Conservation (phyloP, 1,140 invertebrate genomes). For the Trachymyrmex septentrionalis region DNA sequence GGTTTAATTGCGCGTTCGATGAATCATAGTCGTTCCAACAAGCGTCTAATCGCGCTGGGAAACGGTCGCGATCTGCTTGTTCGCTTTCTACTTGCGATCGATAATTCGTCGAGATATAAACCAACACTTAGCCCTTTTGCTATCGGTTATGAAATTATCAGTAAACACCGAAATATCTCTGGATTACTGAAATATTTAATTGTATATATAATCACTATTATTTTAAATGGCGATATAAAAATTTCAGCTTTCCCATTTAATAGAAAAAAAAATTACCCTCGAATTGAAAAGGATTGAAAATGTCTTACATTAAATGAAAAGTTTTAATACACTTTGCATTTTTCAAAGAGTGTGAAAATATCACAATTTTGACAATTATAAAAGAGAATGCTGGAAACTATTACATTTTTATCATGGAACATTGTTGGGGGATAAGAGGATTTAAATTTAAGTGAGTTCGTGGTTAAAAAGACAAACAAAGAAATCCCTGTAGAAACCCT, state of each 20-base stretch:
- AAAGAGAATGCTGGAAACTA: not conserved
- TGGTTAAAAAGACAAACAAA: slow-evolving; percentile 69
- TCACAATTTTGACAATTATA: slow-evolving; percentile 1
- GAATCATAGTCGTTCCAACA: slow-evolving; percentile 48
- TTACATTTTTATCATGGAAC: slow-evolving; percentile 10
- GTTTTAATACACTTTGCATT: slow-evolving; percentile 7
- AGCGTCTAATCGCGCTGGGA: slow-evolving; percentile 61
- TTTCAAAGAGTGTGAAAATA: not conserved
- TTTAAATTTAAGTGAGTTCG: slow-evolving; percentile 46
- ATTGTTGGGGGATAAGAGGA: not conserved
- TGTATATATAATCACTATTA: not conserved
- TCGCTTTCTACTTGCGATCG: slow-evolving; percentile 63
- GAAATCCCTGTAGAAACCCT: slow-evolving; percentile 69
- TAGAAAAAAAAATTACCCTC: not conserved
- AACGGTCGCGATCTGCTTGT: slow-evolving; percentile 52
- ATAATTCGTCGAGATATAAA: slow-evolving; percentile 49
- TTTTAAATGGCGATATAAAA: not conserved
- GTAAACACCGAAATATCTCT: not conserved
- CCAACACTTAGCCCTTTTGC: slow-evolving; percentile 20
- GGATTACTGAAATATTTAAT: not conserved
- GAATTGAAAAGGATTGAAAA: not conserved
- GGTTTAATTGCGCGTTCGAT: slow-evolving; percentile 21
- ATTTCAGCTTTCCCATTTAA: not conserved
- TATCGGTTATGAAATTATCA: slow-evolving; percentile 25
- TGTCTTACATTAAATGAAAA: not conserved